These are phyloP conservation scores for Trichogramma dendrolimi DNA, from an alignment of 2,888 invertebrate species.

Conservation along the genomic window DNA sequence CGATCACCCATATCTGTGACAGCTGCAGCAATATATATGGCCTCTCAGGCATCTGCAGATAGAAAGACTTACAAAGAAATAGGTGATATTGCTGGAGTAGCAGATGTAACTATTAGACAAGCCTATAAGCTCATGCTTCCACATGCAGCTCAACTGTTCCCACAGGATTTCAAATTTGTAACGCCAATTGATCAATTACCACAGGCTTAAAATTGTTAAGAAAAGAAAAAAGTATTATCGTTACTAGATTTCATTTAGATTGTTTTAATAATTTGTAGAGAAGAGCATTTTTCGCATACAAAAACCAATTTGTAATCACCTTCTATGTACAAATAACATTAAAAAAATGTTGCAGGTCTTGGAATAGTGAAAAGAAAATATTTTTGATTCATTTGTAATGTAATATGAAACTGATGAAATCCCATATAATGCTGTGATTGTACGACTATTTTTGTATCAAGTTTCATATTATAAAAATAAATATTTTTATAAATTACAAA, in stretches of 20 bases:
- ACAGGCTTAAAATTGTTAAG: constrained; percentile 60
- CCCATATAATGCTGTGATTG: not conserved
- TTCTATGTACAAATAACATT: no score
- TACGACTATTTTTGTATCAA: not conserved
- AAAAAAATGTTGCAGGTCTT: no score
- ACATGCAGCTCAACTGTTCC: constrained; percentile 86
- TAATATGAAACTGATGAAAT: no score
- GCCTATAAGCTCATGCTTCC: constrained; percentile 97
- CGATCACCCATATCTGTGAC: constrained; percentile 98
- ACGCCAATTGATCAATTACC: constrained; percentile 93
- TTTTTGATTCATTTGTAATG: no score
- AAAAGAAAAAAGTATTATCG: no score
- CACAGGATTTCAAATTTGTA: constrained; percentile 91
- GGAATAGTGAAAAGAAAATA: no score
- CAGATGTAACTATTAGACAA: constrained; percentile 95
- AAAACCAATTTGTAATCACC: no score
- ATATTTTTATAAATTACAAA: not conserved
- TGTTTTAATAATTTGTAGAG: no score
- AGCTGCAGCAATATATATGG: constrained; percentile 99
- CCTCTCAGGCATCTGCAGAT: constrained; percentile 89
- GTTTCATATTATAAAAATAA: not conserved
- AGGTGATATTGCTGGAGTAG: constrained; percentile 96
- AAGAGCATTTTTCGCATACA: no score
- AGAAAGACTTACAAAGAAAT: constrained; percentile 96
- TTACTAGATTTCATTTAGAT: no score